A percentile compares a stretch with the other conserved stretches of the same genome.
phyloP scores from a whole-genome alignment of 2,797 vertebrate genomes.

The Hydrolagus colliei region DNA sequence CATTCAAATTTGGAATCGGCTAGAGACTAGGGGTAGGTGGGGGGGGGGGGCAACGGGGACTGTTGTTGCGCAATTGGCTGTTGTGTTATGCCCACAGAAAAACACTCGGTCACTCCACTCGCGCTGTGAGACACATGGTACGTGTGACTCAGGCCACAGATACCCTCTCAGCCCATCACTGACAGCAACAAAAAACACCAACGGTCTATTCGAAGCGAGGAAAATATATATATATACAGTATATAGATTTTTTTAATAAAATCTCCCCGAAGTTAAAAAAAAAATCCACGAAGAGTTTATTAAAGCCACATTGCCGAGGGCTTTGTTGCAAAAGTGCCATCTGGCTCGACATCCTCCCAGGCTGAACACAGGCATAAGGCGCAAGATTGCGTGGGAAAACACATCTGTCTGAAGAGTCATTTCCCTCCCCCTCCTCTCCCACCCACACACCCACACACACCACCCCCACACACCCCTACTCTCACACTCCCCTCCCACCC shows the following conservation, averaged over 20 bases:
- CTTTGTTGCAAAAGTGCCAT: constrained; percentile 2
- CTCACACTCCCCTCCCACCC: not conserved
- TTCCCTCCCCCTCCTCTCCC: not conserved
- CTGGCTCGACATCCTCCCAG: not conserved
- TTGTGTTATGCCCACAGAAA: too few relatives aligned
- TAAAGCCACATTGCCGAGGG: not conserved
- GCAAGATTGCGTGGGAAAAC: not conserved
- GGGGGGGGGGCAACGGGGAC: too few relatives aligned
- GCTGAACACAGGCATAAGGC: not conserved
- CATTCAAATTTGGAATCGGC: too few relatives aligned
- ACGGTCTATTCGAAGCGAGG: too few relatives aligned
- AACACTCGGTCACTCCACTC: too few relatives aligned
- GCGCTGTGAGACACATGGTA: too few relatives aligned
- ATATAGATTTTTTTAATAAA: not conserved
- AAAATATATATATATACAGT: too few relatives aligned
- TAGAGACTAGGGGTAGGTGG: too few relatives aligned
- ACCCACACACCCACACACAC: not conserved
- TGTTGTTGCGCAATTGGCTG: too few relatives aligned
- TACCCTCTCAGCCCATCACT: too few relatives aligned
- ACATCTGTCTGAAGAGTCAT: not conserved
- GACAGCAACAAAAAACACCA: too few relatives aligned
- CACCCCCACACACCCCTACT: not conserved
- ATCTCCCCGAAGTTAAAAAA: not conserved
- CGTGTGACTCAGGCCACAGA: too few relatives aligned
- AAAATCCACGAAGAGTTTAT: not conserved